A percentile compares a stretch with the other conserved stretches of the same genome.
phyloP scores from a whole-genome alignment of 2,888 invertebrate genomes.

The Eilema depressum region DNA sequence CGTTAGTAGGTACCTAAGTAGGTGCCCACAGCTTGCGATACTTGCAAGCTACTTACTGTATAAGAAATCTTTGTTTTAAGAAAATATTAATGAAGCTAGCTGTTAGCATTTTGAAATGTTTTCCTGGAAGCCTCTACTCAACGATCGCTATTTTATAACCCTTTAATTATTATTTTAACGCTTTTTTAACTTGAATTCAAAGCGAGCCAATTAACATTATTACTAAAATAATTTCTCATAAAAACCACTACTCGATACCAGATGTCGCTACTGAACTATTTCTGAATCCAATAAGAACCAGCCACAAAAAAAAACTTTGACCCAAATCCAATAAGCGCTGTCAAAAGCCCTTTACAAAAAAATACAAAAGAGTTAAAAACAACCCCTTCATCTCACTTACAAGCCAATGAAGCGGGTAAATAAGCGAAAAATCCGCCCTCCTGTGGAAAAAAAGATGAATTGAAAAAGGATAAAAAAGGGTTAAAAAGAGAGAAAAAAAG shows the following conservation, averaged over 20 bases:
- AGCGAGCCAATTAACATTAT: too few relatives aligned
- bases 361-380: constrained; percentile 69
- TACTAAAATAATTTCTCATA: not conserved
- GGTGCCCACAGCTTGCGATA: too few relatives aligned
- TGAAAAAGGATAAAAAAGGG: constrained; percentile 66
- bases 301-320: constrained; percentile 55
- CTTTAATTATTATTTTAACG: too few relatives aligned
- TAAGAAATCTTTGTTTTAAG: too few relatives aligned
- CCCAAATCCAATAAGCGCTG: constrained; percentile 72
- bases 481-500: constrained; percentile 57
- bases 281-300: constrained; percentile 55
- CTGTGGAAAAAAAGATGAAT: constrained; percentile 83
- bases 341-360: constrained; percentile 58
- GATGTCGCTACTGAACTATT: constrained; percentile 59
- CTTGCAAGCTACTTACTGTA: too few relatives aligned
- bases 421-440: constrained; percentile 84
- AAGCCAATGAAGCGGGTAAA: constrained; percentile 86
- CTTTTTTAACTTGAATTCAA: too few relatives aligned
- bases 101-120: too few relatives aligned
- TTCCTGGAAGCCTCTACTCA: too few relatives aligned
- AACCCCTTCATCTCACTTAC: constrained; percentile 81
- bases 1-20: too few relatives aligned
- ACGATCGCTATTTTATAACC: too few relatives aligned
- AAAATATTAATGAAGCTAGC: too few relatives aligned
- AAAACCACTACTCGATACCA: constrained; percentile 53